These are phyloP conservation scores for Platyscapa corneri DNA, from an alignment of 1,140 invertebrate genomes.

Conservation along the genomic window DNA sequence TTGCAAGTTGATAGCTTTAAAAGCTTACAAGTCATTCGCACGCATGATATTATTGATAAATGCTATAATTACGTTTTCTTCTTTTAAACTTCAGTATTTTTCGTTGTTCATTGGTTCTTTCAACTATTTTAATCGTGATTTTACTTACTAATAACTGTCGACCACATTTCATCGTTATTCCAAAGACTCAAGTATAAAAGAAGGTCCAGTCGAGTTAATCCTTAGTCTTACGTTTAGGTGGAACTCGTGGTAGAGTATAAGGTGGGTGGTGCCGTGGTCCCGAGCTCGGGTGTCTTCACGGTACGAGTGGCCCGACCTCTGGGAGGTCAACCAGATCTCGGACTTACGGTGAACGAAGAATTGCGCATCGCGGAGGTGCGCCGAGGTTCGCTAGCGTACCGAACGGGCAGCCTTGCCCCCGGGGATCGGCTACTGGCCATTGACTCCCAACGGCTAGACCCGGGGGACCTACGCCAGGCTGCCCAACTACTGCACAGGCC, in stretches of 20 bases:
- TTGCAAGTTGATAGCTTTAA: too few species aligned
- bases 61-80: too few species aligned
- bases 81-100: too few species aligned
- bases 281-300: conserved; percentile 90
- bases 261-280: conserved; percentile 93
- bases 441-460: conserved; percentile 87
- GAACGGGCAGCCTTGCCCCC: conserved; percentile 88
- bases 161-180: too few species aligned
- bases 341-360: conserved; percentile 88
- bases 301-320: conserved; percentile 88
- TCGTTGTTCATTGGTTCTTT: too few species aligned
- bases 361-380: conserved; percentile 89
- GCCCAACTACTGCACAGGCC: conserved; percentile 83
- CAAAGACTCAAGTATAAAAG: too few species aligned
- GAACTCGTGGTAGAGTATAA: conserved; percentile 89
- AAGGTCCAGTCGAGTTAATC: background rate
- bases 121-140: too few species aligned
- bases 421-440: conserved; percentile 93
- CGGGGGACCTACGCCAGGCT: conserved; percentile 80
- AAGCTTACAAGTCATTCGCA: too few species aligned
- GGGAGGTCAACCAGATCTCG: conserved; percentile 82
- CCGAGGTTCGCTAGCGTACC: conserved; percentile 91
- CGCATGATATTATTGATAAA: too few species aligned
- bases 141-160: too few species aligned
- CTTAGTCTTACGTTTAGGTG: conserved; percentile 68